Evolutionary conservation across 2,113 vertebrate species (phyloP).

Genomic region (Protobothrops mucrosquamatus): DNA sequence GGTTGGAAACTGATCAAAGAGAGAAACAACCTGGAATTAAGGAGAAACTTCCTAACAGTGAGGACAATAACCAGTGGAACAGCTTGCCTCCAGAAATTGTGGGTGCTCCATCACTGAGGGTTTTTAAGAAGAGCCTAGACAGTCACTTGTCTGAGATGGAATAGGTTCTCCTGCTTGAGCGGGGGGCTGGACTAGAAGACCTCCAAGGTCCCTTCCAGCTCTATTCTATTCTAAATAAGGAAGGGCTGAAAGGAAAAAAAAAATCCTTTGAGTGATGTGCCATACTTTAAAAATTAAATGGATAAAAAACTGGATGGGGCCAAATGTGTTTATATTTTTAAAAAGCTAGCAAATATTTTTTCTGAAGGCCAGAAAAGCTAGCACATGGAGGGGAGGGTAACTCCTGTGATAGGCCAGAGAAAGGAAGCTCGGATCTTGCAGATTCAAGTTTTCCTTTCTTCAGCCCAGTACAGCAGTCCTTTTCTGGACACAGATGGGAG

Average conservation of each 20-base stretch:
- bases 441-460: not conserved
- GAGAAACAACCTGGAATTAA: no score
- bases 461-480: not conserved
- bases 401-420: not conserved
- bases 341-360: not conserved
- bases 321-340: not conserved
- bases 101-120: no score
- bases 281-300: not conserved
- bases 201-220: no score
- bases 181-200: no score
- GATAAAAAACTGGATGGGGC: not conserved
- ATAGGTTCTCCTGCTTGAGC: no score
- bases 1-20: no score
- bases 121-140: no score
- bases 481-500: not conserved
- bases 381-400: not conserved
- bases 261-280: not conserved
- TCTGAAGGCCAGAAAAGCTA: not conserved
- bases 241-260: not conserved
- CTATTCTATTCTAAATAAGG: not conserved
- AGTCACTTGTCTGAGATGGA: no score
- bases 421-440: not conserved
- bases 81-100: no score
- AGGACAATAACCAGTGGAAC: no score
- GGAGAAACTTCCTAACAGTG: no score